A percentile compares a stretch with the other conserved stretches of the same genome.
phyloP scores from a whole-genome alignment of 2,797 vertebrate species.

The Pristis pectinata region DNA sequence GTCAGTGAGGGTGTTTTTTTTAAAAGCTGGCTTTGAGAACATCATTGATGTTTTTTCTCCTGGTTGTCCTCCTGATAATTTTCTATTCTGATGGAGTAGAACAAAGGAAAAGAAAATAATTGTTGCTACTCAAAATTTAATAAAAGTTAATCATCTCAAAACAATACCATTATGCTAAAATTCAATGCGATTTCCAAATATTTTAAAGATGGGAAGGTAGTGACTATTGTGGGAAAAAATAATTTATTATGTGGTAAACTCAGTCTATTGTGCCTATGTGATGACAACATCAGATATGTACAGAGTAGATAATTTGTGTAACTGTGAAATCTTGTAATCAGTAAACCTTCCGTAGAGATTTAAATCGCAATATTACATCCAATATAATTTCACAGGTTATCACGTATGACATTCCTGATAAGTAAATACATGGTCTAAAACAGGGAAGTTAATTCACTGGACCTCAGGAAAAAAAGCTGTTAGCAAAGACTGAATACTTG shows the following conservation, averaged over 20 bases:
- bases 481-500: neutral
- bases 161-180: neutral
- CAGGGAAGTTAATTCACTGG: conserved; percentile 10
- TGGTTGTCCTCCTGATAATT: no score
- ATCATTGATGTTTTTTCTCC: no score
- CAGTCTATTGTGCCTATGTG: neutral
- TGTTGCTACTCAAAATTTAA: neutral
- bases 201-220: neutral
- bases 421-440: neutral
- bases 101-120: neutral
- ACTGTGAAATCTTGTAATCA: conserved; percentile 34
- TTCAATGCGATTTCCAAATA: neutral
- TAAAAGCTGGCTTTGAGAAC: no score
- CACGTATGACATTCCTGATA: conserved; percentile 19
- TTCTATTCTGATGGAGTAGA: no score
- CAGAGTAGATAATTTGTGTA: conserved; percentile 3
- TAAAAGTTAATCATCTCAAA: neutral
- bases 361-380: neutral
- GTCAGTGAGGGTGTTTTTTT: no score
- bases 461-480: neutral
- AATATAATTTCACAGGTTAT: conserved; percentile 6
- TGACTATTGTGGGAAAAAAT: neutral
- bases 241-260: neutral
- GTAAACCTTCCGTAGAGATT: neutral
- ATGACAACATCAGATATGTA: conserved; percentile 4